Base-by-base conservation (phyloP, 2,797 vertebrate genomes). In the Ctenochaetus hawaiiensis region DNA sequence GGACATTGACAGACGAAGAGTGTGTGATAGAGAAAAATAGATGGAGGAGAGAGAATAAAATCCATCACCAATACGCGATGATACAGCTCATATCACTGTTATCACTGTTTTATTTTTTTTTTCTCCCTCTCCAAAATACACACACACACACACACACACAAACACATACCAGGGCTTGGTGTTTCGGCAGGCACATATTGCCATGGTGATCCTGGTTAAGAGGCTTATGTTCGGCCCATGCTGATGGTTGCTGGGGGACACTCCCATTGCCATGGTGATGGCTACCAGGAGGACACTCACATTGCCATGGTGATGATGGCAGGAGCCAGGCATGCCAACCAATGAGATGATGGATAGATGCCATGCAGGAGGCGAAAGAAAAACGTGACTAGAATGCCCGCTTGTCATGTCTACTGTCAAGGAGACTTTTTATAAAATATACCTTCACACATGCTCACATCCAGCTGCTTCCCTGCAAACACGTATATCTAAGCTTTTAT, bases 181-280 rank as follows among this genome's bases (percentile, higher is more conserved):
- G 77, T 88, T 91, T 84, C 71, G 60, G 85, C 67, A 72, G 86
- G 54, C 85, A 85, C 87, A 83, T 75, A 94, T 93, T 91, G 86
- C 93, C 92, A 92, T 94, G 90, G 91, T 89, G 90, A 94, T 94
- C 88, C 81, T 89, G 91, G 89, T 91, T 93, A 94, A 94, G 93
- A 94, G 90, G 93, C 92, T 94, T 94, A 94, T 90, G 90, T 92
- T 92, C 67, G 83, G 86, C 92, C 92, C 92, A 93, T 94, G 92
- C 80, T 90, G 91, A 86, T 90, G 87, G 92, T 94, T 94, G 92
- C 93, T 90, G 88, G 89, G 92, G 93, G 92, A 93, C 93, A 94
- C 93, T 94, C 92, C 93, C 93, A 94, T 94, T 89, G 88, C 93
- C 92, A 94, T 94, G 93, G 93, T 89, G 91, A 94, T 93, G 92